Conservation (phyloP, 2,113 vertebrate genomes). For the Pica pica region DNA sequence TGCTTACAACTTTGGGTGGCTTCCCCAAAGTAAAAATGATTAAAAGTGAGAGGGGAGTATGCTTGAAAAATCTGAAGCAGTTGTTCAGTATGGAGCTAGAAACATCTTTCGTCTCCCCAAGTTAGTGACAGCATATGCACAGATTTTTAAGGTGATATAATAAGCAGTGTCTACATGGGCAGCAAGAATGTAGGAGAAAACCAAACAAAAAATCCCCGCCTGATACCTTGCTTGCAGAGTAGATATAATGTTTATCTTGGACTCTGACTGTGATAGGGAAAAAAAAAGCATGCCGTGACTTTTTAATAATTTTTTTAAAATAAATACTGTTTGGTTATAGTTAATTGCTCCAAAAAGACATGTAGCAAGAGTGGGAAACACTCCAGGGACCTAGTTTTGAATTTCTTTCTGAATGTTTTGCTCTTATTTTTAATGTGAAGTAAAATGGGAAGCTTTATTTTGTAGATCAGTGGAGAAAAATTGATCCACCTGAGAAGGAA, state of each 20-base stretch:
- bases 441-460: background rate
- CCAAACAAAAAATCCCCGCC: fast-evolving
- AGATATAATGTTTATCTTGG: background rate
- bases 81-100: background rate
- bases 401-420: background rate
- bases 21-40: background rate
- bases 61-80: background rate
- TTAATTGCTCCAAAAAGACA: background rate
- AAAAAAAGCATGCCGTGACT: background rate
- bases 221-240: background rate
- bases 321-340: background rate
- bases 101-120: background rate
- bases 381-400: background rate
- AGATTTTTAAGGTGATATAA: background rate
- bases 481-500: background rate
- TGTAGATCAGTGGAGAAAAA: background rate
- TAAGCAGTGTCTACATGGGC: background rate
- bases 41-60: background rate
- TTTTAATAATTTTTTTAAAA: background rate
- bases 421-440: background rate
- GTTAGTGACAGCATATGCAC: background rate
- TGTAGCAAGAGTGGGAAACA: background rate
- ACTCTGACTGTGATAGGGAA: background rate
- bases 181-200: background rate
- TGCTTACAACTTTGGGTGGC: background rate